Evolutionary conservation across 2,888 invertebrate genomes (phyloP).

Genomic region (Leptinotarsa rubiginosa): DNA sequence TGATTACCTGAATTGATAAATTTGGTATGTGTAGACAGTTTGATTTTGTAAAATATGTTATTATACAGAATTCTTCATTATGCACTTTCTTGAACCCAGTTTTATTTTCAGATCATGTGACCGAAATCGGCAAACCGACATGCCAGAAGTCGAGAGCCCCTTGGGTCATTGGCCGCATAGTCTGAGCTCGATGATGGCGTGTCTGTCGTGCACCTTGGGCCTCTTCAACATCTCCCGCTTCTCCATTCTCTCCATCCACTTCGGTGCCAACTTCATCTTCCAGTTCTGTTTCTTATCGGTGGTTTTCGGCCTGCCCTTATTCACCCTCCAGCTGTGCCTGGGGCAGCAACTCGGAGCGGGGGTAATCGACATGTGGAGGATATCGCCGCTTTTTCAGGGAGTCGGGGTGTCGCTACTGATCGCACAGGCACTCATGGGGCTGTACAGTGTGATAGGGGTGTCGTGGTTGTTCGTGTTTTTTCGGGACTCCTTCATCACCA

Average conservation of each 20-base stretch:
- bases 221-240: slow-evolving; percentile 84
- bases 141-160: slow-evolving; percentile 69
- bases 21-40: no score
- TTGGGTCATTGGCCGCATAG: slow-evolving; percentile 77
- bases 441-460: slow-evolving; percentile 89
- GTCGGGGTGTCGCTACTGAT: slow-evolving; percentile 86
- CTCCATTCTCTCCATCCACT: slow-evolving; percentile 86
- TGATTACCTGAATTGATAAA: no score
- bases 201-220: slow-evolving; percentile 87
- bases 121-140: slow-evolving; percentile 64
- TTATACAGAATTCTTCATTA: no score
- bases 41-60: no score
- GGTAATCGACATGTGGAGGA: slow-evolving; percentile 92
- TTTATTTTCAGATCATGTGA: slow-evolving; percentile 69
- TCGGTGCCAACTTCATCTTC: slow-evolving; percentile 88
- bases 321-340: slow-evolving; percentile 86
- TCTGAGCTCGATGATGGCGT: slow-evolving; percentile 83
- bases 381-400: slow-evolving; percentile 91
- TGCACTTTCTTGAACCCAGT: background rate
- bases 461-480: slow-evolving; percentile 93
- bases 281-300: slow-evolving; percentile 88
- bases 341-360: slow-evolving; percentile 88
- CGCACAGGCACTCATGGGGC: slow-evolving; percentile 83
- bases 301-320: slow-evolving; percentile 78
- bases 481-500: slow-evolving; percentile 86